These are phyloP conservation scores for Lepidocolaptes lacrymiger DNA, from an alignment of 2,797 vertebrate genomes.

Conservation along the genomic window DNA sequence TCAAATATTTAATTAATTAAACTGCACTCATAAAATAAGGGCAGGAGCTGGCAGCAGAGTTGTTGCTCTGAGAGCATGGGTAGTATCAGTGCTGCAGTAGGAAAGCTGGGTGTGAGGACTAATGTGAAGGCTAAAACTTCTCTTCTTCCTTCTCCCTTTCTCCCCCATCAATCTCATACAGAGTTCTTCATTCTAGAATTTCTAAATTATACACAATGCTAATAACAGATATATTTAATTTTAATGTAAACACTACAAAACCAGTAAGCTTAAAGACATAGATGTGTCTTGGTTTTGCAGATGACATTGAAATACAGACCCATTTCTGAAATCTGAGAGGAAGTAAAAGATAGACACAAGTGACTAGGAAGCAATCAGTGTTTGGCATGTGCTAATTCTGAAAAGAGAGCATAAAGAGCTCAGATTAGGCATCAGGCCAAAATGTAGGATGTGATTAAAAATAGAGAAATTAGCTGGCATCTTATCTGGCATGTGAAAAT, in stretches of 20 bases:
- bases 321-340: neutral
- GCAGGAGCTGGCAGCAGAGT: neutral
- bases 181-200: neutral
- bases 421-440: conserved; percentile 9
- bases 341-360: neutral
- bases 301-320: neutral
- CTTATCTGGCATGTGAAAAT: neutral
- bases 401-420: neutral
- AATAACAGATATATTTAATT: neutral
- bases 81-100: neutral
- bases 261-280: neutral
- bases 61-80: neutral
- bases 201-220: neutral
- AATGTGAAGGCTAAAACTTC: neutral
- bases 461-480: conserved; percentile 16
- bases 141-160: neutral
- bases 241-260: neutral
- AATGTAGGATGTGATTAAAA: conserved; percentile 3
- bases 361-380: neutral
- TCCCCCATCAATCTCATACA: neutral
- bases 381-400: neutral
- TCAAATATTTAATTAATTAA: neutral
- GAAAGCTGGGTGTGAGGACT: neutral
- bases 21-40: neutral
- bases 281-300: neutral